Conservation (phyloP, 2,888 invertebrate genomes). For the Polymixis flavicincta region DNA sequence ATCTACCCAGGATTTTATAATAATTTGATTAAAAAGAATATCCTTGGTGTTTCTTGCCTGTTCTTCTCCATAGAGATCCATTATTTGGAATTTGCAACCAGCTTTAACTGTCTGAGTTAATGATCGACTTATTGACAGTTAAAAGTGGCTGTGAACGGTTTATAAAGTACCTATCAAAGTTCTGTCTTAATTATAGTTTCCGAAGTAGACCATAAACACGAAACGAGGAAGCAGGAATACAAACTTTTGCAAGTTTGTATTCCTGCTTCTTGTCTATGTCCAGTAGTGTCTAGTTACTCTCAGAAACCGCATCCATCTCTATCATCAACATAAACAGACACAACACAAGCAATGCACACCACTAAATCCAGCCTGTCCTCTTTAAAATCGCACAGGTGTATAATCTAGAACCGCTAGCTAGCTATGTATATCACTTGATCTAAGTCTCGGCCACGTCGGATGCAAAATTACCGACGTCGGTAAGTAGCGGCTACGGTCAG, state of each 20-base stretch:
- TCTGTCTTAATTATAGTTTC: neutral
- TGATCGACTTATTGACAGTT: too few relatives aligned
- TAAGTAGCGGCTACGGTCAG: constrained; percentile 78
- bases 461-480: constrained; percentile 67
- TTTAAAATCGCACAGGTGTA: constrained; percentile 60
- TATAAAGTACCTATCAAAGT: too few relatives aligned
- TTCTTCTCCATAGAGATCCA: too few relatives aligned
- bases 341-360: neutral
- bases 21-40: too few relatives aligned
- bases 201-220: neutral
- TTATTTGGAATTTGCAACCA: too few relatives aligned
- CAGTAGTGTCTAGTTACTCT: neutral
- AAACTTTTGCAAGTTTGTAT: neutral
- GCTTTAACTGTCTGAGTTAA: too few relatives aligned
- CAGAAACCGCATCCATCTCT: constrained; percentile 8
- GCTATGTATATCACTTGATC: constrained; percentile 57
- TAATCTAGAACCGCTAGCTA: constrained; percentile 54
- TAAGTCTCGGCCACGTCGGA: constrained; percentile 60
- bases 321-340: neutral
- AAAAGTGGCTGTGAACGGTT: too few relatives aligned
- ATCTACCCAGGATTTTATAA: too few relatives aligned
- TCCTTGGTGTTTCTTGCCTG: too few relatives aligned
- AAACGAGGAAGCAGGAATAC: neutral
- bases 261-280: too few relatives aligned
- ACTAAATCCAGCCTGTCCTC: constrained; percentile 31